Percentiles rank a stretch among this genome's conserved stretches.
Evolutionary conservation across 2,888 invertebrate species (phyloP).

Genomic region (Scaptomyza reducta): DNA sequence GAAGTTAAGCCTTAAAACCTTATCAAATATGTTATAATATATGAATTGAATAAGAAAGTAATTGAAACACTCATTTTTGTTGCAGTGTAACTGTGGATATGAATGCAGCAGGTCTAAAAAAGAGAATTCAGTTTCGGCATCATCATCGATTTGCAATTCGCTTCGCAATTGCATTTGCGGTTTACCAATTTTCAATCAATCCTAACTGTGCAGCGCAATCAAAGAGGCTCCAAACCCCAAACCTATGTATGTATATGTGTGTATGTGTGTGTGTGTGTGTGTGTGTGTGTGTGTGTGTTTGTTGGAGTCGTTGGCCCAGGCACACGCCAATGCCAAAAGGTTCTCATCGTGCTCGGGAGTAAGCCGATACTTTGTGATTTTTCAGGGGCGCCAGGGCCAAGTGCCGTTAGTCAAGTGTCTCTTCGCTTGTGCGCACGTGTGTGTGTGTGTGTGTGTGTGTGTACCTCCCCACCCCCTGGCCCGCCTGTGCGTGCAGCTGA

Average conservation of each 20-base stretch:
- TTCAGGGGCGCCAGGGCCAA: slow-evolving; percentile 41
- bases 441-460: slow-evolving; percentile 15
- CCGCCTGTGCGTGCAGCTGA: too few species aligned
- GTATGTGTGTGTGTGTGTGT: background rate
- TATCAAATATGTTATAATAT: too few species aligned
- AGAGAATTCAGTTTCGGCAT: slow-evolving; percentile 33
- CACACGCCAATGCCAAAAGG: slow-evolving; percentile 77
- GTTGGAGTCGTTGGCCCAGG: slow-evolving; percentile 35
- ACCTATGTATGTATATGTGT: too few species aligned
- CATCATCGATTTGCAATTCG: slow-evolving; percentile 71
- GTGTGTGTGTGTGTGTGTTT: background rate
- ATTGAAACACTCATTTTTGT: background rate
- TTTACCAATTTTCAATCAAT: slow-evolving; percentile 72
- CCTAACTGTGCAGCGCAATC: slow-evolving; percentile 68
- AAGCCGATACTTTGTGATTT: slow-evolving; percentile 31
- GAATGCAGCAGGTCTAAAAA: slow-evolving; percentile 9
- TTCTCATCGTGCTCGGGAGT: slow-evolving; percentile 48
- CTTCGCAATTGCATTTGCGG: slow-evolving; percentile 73
- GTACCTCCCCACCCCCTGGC: too few species aligned
- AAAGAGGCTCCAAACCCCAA: slow-evolving; percentile 21
- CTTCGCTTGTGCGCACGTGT: background rate
- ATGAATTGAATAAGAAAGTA: too few species aligned
- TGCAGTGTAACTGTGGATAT: slow-evolving; percentile 12
- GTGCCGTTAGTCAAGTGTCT: slow-evolving; percentile 55
- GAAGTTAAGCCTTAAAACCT: too few species aligned